Percentiles rank a stretch among this genome's conserved stretches.
Conservation (phyloP, 2,888 invertebrate species). For the Eudemis profundana region DNA sequence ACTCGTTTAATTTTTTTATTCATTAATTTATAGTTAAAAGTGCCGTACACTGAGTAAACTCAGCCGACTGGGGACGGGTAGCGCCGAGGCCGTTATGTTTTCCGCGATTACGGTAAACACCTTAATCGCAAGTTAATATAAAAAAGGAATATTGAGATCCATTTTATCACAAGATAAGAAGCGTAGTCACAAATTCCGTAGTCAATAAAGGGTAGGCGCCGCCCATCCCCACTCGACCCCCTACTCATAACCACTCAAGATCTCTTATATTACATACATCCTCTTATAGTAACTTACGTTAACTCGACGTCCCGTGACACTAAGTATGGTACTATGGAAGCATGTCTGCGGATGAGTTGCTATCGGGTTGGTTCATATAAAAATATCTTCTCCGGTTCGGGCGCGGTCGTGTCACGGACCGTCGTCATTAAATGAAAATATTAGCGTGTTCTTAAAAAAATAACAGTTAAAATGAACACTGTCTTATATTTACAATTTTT, state of each 20-base stretch:
- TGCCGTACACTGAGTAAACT: conserved; percentile 75
- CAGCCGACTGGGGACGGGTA: conserved; percentile 70
- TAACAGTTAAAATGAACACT: conserved; percentile 80
- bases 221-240: conserved; percentile 72
- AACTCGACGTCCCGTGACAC: conserved; percentile 51
- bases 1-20: conserved; percentile 73
- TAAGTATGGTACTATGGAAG: conserved; percentile 50
- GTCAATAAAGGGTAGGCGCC: conserved; percentile 51
- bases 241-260: conserved; percentile 56
- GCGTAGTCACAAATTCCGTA: conserved; percentile 58
- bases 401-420: conserved; percentile 59
- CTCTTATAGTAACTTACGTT: conserved; percentile 51
- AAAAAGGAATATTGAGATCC: conserved; percentile 73
- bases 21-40: conserved; percentile 80
- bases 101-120: conserved; percentile 33
- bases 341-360: conserved; percentile 42
- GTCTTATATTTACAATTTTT: conserved; percentile 78
- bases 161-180: conserved; percentile 71
- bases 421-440: conserved; percentile 54
- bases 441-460: conserved; percentile 78
- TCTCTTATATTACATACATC: conserved; percentile 60
- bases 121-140: conserved; percentile 50
- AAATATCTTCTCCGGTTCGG: conserved; percentile 55
- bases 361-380: conserved; percentile 53
- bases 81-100: conserved; percentile 31